A percentile compares a stretch with the other conserved stretches of the same genome.
phyloP scores from a whole-genome alignment of 2,888 invertebrate genomes.

The Leucoma salicis region DNA sequence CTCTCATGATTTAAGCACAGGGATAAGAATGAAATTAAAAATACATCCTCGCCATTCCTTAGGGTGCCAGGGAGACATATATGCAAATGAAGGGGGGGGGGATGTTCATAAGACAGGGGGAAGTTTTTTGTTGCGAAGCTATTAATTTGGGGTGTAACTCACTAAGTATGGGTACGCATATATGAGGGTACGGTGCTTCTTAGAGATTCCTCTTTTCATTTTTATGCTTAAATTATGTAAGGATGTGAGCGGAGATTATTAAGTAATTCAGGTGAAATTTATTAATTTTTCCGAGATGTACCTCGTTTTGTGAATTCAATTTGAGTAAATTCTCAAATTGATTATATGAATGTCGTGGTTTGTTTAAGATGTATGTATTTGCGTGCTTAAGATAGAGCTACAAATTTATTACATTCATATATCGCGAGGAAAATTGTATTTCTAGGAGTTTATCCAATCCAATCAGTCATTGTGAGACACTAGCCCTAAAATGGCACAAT shows the following conservation, averaged over 20 bases:
- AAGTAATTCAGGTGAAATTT: conserved; percentile 67
- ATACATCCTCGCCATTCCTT: conserved; percentile 79
- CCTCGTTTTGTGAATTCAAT: conserved; percentile 12
- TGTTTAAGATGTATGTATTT: background rate
- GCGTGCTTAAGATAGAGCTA: background rate
- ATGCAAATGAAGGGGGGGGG: conserved; percentile 70
- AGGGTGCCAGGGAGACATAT: conserved; percentile 80
- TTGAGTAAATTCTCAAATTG: conserved; percentile 21
- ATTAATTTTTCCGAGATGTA: conserved; percentile 37
- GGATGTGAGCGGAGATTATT: conserved; percentile 65
- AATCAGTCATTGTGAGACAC: too few species aligned
- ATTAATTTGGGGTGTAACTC: conserved; percentile 81
- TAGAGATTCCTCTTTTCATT: conserved; percentile 49
- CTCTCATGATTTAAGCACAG: conserved; percentile 82
- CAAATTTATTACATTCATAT: background rate
- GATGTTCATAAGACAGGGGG: conserved; percentile 73
- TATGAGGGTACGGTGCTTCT: conserved; percentile 52
- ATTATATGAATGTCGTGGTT: conserved; percentile 12
- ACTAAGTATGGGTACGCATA: conserved; percentile 67
- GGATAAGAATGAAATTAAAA: conserved; percentile 83
- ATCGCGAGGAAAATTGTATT: too few species aligned
- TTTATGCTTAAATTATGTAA: conserved; percentile 75
- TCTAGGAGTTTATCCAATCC: too few species aligned
- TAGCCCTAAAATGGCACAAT: too few species aligned
- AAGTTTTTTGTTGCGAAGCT: conserved; percentile 80